phyloP scores from a whole-genome alignment of 2,797 vertebrate species.

The Rachycentron canadum region DNA sequence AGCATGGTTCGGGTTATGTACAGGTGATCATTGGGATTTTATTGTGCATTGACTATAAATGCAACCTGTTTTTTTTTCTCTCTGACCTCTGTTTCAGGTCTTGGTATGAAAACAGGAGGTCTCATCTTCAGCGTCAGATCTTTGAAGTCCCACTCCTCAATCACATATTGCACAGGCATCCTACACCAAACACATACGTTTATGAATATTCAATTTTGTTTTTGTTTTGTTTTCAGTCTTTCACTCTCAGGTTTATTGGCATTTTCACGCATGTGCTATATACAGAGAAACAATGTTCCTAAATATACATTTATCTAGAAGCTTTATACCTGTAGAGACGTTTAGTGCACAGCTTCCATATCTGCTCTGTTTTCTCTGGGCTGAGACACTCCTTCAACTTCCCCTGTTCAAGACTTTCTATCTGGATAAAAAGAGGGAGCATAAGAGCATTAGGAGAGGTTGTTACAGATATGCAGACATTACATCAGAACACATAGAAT shows the following conservation, averaged over 20 bases:
- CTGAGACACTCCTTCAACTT: slow-evolving; percentile 81
- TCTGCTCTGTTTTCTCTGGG: slow-evolving; percentile 77
- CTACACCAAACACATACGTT: slow-evolving; percentile 73
- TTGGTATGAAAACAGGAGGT: slow-evolving; percentile 96
- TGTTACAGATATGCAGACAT: background rate
- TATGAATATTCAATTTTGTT: background rate
- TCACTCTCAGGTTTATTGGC: background rate
- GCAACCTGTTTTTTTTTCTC: background rate
- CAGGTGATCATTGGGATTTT: background rate
- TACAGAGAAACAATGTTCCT: background rate
- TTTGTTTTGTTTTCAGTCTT: too few species aligned
- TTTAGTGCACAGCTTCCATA: slow-evolving; percentile 87
- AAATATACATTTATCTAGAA: background rate
- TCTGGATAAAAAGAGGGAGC: slow-evolving; percentile 76
- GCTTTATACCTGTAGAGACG: slow-evolving; percentile 87
- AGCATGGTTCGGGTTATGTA: background rate
- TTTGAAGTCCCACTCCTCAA: slow-evolving; percentile 97
- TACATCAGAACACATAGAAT: background rate
- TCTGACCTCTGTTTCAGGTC: slow-evolving; percentile 96
- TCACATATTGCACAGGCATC: slow-evolving; percentile 96
- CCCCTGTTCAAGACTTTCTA: slow-evolving; percentile 84
- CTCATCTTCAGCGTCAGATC: slow-evolving; percentile 93
- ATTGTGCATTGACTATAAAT: background rate
- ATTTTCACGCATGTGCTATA: background rate
- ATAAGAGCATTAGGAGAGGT: slow-evolving; percentile 1